Conservation (phyloP, 2,113 vertebrate genomes). For the Pimephales promelas region DNA sequence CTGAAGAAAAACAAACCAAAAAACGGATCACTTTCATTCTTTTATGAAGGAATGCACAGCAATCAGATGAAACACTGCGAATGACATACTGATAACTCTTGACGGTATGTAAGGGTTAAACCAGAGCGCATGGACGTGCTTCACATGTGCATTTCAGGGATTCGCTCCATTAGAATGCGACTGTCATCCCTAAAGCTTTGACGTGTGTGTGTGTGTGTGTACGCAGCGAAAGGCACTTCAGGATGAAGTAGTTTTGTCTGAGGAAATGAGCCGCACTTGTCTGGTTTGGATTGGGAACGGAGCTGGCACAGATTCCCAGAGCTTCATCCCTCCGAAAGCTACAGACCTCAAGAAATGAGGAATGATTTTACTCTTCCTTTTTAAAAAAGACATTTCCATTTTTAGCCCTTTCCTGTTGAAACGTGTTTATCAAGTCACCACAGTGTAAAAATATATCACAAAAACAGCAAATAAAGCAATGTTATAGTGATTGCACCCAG, state of each 20-base stretch:
- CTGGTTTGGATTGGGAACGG: slow-evolving; percentile 69
- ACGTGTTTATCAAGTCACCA: not conserved
- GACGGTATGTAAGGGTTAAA: no score
- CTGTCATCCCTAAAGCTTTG: not conserved
- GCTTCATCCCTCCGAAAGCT: not conserved
- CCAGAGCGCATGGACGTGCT: no score
- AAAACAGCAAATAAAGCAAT: not conserved
- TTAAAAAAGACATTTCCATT: not conserved
- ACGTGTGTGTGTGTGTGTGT: not conserved
- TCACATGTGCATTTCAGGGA: not conserved
- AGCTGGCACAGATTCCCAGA: slow-evolving; percentile 19
- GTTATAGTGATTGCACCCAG: not conserved
- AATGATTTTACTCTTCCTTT: not conserved
- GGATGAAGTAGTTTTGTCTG: slow-evolving; percentile 59
- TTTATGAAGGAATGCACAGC: not conserved
- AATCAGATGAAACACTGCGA: not conserved
- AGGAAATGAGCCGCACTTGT: slow-evolving; percentile 64
- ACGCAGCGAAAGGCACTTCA: not conserved
- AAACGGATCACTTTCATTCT: not conserved
- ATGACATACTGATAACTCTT: not conserved
- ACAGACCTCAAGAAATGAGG: not conserved
- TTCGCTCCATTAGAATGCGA: not conserved
- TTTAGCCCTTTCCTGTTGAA: not conserved
- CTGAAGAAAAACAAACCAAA: not conserved
- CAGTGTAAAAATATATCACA: not conserved